A percentile compares a stretch with the other conserved stretches of the same genome.
phyloP scores from a whole-genome alignment of 2,888 invertebrate genomes.

The Sabatieria punctata region DNA sequence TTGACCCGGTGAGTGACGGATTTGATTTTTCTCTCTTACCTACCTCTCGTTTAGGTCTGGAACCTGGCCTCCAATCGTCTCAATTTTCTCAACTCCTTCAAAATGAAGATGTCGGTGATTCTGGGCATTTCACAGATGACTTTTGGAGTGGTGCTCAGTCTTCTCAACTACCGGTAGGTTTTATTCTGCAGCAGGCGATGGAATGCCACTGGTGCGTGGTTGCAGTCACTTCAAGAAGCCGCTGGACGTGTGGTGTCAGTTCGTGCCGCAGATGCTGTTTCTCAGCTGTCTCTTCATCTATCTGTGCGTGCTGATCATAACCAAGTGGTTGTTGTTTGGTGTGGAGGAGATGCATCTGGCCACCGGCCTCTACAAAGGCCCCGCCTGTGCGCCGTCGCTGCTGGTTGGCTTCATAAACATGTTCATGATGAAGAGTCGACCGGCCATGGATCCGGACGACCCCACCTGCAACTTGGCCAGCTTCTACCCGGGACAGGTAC shows the following conservation, averaged over 20 bases:
- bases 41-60: slow-evolving; percentile 33
- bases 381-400: slow-evolving; percentile 77
- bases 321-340: slow-evolving; percentile 66
- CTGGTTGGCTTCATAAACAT: slow-evolving; percentile 96
- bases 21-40: background rate
- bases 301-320: slow-evolving; percentile 79
- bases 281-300: slow-evolving; percentile 79
- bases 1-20: slow-evolving; percentile 48
- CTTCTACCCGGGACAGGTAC: slow-evolving; percentile 36
- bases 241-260: slow-evolving; percentile 69
- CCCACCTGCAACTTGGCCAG: slow-evolving; percentile 21
- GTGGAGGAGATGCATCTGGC: slow-evolving; percentile 7
- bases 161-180: slow-evolving; percentile 34
- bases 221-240: slow-evolving; percentile 43
- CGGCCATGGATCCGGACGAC: slow-evolving; percentile 8
- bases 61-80: slow-evolving; percentile 56
- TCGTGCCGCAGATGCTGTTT: slow-evolving; percentile 87
- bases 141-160: slow-evolving; percentile 68
- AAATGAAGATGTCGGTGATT: slow-evolving; percentile 92
- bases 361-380: slow-evolving; percentile 19
- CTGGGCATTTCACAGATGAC: slow-evolving; percentile 91
- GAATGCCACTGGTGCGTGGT: slow-evolving; percentile 7
- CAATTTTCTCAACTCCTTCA: slow-evolving; percentile 79
- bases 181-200: background rate
- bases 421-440: slow-evolving; percentile 64